These are phyloP conservation scores for Falco concolor DNA, from an alignment of 2,797 vertebrate species.

Conservation along the genomic window DNA sequence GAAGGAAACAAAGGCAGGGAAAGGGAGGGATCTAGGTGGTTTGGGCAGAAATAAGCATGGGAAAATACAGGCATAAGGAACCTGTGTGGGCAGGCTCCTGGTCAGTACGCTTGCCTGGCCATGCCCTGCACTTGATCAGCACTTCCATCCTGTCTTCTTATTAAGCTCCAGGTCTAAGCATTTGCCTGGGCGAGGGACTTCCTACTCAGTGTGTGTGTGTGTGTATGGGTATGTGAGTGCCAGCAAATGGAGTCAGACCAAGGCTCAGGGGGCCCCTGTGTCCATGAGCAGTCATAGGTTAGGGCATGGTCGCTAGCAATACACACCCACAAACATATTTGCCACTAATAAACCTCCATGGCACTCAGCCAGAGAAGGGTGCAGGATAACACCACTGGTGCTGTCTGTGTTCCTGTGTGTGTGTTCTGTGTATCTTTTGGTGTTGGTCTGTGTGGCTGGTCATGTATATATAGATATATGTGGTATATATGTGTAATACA, in stretches of 20 bases:
- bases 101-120: background rate
- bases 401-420: background rate
- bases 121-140: rapidly evolving
- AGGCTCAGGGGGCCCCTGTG: rapidly evolving
- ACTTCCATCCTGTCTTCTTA: background rate
- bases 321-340: background rate
- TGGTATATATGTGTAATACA: background rate
- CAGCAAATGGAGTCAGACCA: background rate
- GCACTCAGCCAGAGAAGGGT: background rate
- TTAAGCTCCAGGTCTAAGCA: background rate
- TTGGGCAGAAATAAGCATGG: background rate
- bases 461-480: background rate
- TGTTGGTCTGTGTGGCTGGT: background rate
- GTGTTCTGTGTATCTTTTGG: background rate
- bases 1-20: background rate
- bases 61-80: background rate
- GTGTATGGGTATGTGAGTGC: background rate
- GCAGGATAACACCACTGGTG: background rate
- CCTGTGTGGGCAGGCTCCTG: background rate
- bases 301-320: background rate
- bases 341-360: background rate
- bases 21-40: background rate
- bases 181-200: background rate
- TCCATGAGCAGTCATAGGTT: background rate
- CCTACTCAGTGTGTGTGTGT: background rate